Base-by-base conservation (phyloP, 2,888 invertebrate species). In the Trichacis sp. region DNA sequence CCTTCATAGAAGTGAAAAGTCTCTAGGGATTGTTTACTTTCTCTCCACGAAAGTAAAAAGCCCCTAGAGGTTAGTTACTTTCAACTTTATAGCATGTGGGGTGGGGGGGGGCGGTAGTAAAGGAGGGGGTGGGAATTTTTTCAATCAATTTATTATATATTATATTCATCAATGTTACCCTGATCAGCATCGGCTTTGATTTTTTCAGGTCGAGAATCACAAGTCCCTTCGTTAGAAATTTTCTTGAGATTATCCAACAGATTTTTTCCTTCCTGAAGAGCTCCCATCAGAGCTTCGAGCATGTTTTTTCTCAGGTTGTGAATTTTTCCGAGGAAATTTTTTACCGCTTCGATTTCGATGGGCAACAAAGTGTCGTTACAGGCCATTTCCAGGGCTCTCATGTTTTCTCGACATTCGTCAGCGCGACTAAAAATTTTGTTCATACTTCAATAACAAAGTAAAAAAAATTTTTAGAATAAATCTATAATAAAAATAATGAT, bases 231-330 rank as follows among this genome's bases (percentile, higher is more conserved):
- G 78, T 89, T 88, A 57, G 91, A 91, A 72, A 94, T 87, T 80
- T 93, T 91, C 76, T 90, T 90, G 69, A 95, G 86, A 76, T 90
- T 88, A 49, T 90, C 91, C 74, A 95, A 86, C 67, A 95, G 86
- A 53, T 88, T 87, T 79, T 93, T 93, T 48, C 95, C 95, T 70
- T 92, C 89, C 78, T 93, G 92, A 48, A 95, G 86, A 1, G 94
- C 92, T n/a, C 88, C 87, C 89, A 94, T 93, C 1, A 94, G 88
- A 4, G 91, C 87, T 70, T 93, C 93, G 58, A 95, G 85, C 82
- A 94, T 90, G 50, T 88, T 87, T 77, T 91, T 90, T 62, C 91
- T 86, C 68, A 91, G 85, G 70, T 93, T 92, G 77, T 92, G 91
- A 73, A 93, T 89, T 78, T 88, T 90, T 60, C 88, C 88, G 17